Percentiles rank a stretch among this genome's conserved stretches.
Conservation (phyloP, 2,797 vertebrate genomes). For the Gorsachius magnificus region DNA sequence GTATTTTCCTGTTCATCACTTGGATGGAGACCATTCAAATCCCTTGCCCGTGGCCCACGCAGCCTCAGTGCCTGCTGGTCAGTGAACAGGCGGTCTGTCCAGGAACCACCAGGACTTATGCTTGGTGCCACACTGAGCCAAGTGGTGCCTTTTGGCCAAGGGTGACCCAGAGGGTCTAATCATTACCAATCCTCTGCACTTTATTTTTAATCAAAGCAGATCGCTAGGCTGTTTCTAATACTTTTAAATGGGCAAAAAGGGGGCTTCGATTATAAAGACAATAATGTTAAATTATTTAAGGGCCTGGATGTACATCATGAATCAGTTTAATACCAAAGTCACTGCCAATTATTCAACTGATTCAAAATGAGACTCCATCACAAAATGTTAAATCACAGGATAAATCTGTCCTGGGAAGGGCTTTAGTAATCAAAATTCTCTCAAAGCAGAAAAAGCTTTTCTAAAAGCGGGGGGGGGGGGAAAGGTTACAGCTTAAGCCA, state of each 20-base stretch:
- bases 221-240: constrained; percentile 7
- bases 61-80: background rate
- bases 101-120: background rate
- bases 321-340: constrained; percentile 32
- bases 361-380: constrained; percentile 14
- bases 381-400: constrained; percentile 32
- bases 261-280: constrained; percentile 9
- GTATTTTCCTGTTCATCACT: background rate
- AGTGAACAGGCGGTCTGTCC: accelerated
- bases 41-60: accelerated
- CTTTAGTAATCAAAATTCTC: constrained; percentile 34
- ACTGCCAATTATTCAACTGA: constrained; percentile 41
- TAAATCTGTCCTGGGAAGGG: constrained; percentile 33
- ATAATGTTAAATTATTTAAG: constrained; percentile 17
- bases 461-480: background rate
- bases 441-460: constrained; percentile 15
- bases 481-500: constrained; percentile 14
- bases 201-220: constrained; percentile 48
- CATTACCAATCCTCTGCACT: constrained; percentile 24
- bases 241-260: constrained; percentile 2
- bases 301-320: constrained; percentile 33
- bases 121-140: background rate
- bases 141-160: background rate
- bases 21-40: background rate
- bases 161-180: background rate